A percentile compares a stretch with the other conserved stretches of the same genome.
These are phyloP conservation scores for Polyploca ridens DNA, from an alignment of 2,888 invertebrate genomes.

Conservation along the genomic window DNA sequence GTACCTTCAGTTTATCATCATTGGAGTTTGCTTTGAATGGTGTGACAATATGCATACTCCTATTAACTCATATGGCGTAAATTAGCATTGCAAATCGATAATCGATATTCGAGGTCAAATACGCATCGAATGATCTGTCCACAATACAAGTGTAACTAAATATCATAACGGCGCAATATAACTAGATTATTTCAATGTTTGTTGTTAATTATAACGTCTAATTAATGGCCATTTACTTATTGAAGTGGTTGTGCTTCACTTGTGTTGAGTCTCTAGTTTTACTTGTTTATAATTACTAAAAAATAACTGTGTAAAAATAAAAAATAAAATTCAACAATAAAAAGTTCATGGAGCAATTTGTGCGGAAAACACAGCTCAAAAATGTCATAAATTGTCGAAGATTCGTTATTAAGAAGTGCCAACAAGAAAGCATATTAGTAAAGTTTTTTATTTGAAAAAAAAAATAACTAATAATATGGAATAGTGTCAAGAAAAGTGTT, in stretches of 20 bases:
- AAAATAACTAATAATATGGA: conserved; percentile 1
- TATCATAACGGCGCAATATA: conserved; percentile 24
- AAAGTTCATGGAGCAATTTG: too few relatives aligned
- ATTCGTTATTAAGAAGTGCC: too few relatives aligned
- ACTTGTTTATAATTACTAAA: too few relatives aligned
- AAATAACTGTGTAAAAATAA: too few relatives aligned
- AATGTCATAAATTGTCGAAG: too few relatives aligned
- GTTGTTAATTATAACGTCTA: conserved; percentile 14
- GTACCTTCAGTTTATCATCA: too few relatives aligned
- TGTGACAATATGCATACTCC: too few relatives aligned
- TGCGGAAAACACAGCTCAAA: too few relatives aligned
- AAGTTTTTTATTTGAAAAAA: too few relatives aligned
- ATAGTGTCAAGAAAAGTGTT: not conserved
- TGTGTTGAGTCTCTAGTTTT: not conserved
- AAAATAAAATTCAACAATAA: too few relatives aligned
- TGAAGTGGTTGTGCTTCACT: not conserved
- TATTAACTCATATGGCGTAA: not conserved
- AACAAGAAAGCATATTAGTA: too few relatives aligned
- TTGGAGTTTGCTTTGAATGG: too few relatives aligned
- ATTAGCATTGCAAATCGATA: not conserved
- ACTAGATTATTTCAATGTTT: conserved; percentile 22
- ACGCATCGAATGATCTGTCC: conserved; percentile 6
- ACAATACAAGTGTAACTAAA: not conserved
- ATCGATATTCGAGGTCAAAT: not conserved
- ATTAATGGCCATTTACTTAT: not conserved